Percentiles rank a stretch among this genome's conserved stretches.
phyloP scores from a whole-genome alignment of 2,888 invertebrate species.

The Norana najaformis region DNA sequence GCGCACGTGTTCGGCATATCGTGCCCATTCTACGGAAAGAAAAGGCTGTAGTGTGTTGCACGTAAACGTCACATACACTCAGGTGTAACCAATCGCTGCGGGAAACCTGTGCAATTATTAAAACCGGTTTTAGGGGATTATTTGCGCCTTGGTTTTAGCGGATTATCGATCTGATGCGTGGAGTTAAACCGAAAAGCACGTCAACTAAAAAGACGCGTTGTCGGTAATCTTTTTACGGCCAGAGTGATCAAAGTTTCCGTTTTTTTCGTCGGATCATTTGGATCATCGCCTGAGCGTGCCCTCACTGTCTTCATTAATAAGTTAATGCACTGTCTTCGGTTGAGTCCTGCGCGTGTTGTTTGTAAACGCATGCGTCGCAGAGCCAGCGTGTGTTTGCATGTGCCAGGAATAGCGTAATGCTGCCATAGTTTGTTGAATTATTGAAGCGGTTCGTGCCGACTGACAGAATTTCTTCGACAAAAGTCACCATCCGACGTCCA shows the following conservation, averaged over 20 bases:
- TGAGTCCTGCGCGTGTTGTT: neutral
- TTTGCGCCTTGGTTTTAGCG: neutral
- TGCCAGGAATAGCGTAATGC: neutral
- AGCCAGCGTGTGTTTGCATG: neutral
- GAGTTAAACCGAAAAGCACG: neutral
- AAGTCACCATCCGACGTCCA: neutral
- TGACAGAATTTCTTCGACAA: neutral
- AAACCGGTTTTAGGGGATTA: neutral
- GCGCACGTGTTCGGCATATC: slow-evolving; percentile 4
- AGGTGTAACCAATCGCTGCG: too few relatives aligned
- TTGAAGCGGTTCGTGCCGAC: neutral
- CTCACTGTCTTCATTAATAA: neutral
- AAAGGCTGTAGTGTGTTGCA: neutral
- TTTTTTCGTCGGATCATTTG: neutral
- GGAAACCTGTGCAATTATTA: neutral
- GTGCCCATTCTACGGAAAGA: neutral
- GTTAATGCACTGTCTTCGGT: neutral
- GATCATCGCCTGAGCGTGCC: neutral
- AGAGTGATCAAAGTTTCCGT: neutral
- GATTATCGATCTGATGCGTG: neutral
- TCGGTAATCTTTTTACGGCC: neutral
- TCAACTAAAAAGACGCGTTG: neutral
- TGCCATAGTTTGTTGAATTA: slow-evolving; percentile 1
- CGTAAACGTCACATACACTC: neutral
- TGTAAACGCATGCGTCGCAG: neutral